Base-by-base conservation (phyloP, 2,888 invertebrate species). In the Diarsia dahlii region DNA sequence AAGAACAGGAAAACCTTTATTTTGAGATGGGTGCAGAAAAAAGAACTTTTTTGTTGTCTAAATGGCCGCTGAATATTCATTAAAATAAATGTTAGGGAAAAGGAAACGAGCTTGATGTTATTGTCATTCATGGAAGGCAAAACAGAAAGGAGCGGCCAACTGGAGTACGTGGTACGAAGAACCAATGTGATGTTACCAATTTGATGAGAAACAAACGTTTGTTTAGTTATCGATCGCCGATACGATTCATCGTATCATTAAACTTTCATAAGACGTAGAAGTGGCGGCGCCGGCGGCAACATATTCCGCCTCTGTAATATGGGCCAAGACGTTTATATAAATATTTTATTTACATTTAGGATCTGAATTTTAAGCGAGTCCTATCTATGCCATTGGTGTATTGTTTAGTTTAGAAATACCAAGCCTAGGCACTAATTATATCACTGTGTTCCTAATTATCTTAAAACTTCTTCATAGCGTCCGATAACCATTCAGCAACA, bases 201-300 rank as follows among this genome's bases (percentile, higher is more conserved):
- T 74, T 48, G 56, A 71, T 78, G 76, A 73, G 66, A 80, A 83
- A 76, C 20, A 65, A 75, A 70, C 82, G 63, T 78, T 60, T 75
- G 71, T 79, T 71, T 48, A 67, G 71, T n/a, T 84, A 84, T 86
- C 71, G 86, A 85, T 85, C 81, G 68, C 66, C 82, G 76, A 88
- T 87, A 88, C 85, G 77, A 85, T 87, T 84, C 86, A 87, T 81
- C 84, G 80, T 85, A 86, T 83, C 86, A 89, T 92, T 91, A 89
- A 89, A 89, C 71, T 91, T 92, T 91, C 90, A 92, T 89, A 89
- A 91, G 85, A 81, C 82, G 73, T 85, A 81, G 79, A 82, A 85
- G 74, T 78, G 81, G 60, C 81, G 74, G 79, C 81, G 81, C 58
- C 81, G 74, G 79, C 81, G 81, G 84, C 86, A 80, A 63, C n/a